phyloP scores from a whole-genome alignment of 2,113 vertebrate genomes.

The Hippocampus guttulatus region DNA sequence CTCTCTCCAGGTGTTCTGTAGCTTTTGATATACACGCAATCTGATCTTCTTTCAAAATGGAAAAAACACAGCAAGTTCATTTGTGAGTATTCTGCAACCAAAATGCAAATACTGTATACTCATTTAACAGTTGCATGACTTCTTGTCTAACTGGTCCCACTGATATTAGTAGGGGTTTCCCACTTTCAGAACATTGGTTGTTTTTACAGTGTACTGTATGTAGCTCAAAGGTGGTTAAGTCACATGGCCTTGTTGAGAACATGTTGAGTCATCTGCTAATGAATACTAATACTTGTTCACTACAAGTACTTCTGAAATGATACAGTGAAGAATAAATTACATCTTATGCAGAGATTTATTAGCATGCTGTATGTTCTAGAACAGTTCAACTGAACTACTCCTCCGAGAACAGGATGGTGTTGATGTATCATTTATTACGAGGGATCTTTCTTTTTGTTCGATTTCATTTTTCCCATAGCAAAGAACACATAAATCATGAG shows the following conservation, averaged over 20 bases:
- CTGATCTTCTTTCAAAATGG: background rate
- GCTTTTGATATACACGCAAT: background rate
- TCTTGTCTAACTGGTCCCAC: conserved; percentile 47
- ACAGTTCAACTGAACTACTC: background rate
- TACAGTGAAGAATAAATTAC: background rate
- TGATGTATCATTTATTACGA: background rate
- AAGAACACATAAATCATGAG: background rate
- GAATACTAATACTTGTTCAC: background rate
- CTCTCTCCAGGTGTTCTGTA: conserved; percentile 7
- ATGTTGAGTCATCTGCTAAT: background rate
- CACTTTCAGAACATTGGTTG: conserved; percentile 49
- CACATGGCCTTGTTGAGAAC: background rate
- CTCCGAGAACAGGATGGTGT: background rate
- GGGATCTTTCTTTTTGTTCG: background rate
- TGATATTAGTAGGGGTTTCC: conserved; percentile 33
- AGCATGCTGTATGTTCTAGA: background rate
- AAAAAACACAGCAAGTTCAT: background rate
- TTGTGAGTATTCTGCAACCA: background rate
- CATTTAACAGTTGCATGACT: conserved; percentile 18
- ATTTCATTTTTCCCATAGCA: background rate
- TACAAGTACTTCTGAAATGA: background rate
- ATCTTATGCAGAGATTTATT: background rate
- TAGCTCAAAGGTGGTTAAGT: conserved; percentile 20
- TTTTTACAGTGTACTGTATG: conserved; percentile 34
- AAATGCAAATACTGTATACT: background rate